Base-by-base conservation (phyloP, 2,888 invertebrate genomes). In the Conchocele bisecta region DNA sequence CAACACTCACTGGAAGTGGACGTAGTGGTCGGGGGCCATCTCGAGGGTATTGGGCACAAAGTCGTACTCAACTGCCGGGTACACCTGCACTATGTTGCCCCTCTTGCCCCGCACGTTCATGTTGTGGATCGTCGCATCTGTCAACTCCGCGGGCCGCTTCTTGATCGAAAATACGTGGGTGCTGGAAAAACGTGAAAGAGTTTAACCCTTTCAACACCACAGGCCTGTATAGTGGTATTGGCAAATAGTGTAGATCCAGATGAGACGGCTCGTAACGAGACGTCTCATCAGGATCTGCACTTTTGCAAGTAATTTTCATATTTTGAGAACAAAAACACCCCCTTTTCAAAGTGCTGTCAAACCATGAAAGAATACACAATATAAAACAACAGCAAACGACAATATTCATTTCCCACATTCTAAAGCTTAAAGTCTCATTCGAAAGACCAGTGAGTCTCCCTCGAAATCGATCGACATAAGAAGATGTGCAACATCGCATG, bases 71-170 rank as follows among this genome's bases (percentile, higher is more conserved):
- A 91, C 90, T 7, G 87, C 86, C 6, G 91, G 91, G 70, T 89
- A 91, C 20, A 90, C 90, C 78, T 91, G 91, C 5, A 91, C 91
- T 58, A 91, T 91, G 73, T 91, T 91, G 35, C 91, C 91, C 24
- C 91, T 71, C 69, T 91, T 91, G 7, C 91, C 91, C n/a, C 90
- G 80, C 0, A 91, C 90, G 79, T 91, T 91, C 61, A 91, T 41
- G 69, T 91, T 91, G 67, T 89, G 85, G 33, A 91, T 88, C 1
- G 66, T 76, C 1, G 51, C 71, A 28, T 66, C 82, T 26, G 72
- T 33, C 5, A 87, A 56, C n/a, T 73, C 65, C 0, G 60, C 67
- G 15, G 89, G 87, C 4, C 83, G 75, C 53, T 75, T 61, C 13
- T 83, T 78, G n/a, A 91, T 84, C 13, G 87, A 85, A 81, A 91